Percentiles rank a stretch among this genome's conserved stretches.
Evolutionary conservation across 2,113 vertebrate genomes (phyloP).

Genomic region (Stomatorhinus ivindoensis): DNA sequence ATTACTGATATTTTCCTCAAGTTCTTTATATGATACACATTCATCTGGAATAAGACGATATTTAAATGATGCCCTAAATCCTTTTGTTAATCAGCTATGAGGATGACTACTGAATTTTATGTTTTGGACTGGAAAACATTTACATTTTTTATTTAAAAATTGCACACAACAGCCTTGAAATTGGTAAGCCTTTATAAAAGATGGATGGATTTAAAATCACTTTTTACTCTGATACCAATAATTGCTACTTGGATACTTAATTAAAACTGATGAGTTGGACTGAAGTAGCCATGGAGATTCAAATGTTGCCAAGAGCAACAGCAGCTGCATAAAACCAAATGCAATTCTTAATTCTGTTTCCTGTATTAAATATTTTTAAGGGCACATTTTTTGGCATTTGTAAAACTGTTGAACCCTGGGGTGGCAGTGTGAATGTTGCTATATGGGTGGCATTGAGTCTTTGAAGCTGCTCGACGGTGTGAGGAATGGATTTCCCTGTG

Average conservation of each 20-base stretch:
- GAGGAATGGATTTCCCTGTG: not conserved
- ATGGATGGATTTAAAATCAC: not conserved
- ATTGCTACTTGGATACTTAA: constrained; percentile 1
- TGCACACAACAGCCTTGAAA: not conserved
- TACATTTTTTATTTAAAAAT: not conserved
- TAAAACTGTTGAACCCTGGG: constrained; percentile 51
- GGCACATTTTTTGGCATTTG: constrained; percentile 37
- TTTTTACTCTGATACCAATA: not conserved
- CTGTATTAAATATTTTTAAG: constrained; percentile 13
- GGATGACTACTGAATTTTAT: not conserved
- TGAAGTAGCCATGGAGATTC: not conserved
- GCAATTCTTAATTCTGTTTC: not conserved
- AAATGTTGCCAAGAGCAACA: not conserved
- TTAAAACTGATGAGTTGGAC: not conserved
- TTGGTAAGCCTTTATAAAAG: not conserved
- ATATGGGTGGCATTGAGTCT: constrained; percentile 49
- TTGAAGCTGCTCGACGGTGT: not conserved
- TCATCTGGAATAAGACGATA: not conserved
- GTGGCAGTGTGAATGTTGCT: constrained; percentile 48
- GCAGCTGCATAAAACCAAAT: not conserved
- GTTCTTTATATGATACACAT: not conserved
- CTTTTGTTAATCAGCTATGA: not conserved
- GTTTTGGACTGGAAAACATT: not conserved
- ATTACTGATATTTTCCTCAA: not conserved
- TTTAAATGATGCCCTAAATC: not conserved